These are phyloP conservation scores for Acanthococcus lagerstroemiae DNA, from an alignment of 2,888 invertebrate species.

Conservation along the genomic window DNA sequence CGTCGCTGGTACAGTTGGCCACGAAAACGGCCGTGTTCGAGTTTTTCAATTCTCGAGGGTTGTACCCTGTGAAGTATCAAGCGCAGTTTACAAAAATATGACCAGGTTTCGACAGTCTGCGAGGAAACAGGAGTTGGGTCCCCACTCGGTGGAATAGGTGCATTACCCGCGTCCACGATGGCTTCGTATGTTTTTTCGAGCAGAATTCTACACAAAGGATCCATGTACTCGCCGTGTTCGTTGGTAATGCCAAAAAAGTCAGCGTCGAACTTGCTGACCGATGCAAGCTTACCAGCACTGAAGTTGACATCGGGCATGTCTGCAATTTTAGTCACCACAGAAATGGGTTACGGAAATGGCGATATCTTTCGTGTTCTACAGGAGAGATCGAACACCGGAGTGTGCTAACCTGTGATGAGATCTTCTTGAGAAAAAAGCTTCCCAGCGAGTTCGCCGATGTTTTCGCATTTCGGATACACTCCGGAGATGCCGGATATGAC, in stretches of 20 bases:
- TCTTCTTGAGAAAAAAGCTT: constrained; percentile 43
- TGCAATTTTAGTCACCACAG: too few relatives aligned
- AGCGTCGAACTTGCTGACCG: constrained; percentile 42
- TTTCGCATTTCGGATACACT: constrained; percentile 51
- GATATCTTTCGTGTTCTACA: too few relatives aligned
- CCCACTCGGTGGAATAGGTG: too few relatives aligned
- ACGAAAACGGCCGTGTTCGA: constrained; percentile 43
- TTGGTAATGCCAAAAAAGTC: constrained; percentile 46
- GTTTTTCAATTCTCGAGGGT: constrained; percentile 43
- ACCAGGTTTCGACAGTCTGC: not conserved
- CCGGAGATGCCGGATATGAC: constrained; percentile 48
- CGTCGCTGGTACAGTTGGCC: constrained; percentile 44
- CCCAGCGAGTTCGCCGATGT: constrained; percentile 50
- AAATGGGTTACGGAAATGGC: too few relatives aligned
- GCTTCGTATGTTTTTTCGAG: constrained; percentile 45
- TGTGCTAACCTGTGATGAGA: constrained; percentile 29
- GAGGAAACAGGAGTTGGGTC: too few relatives aligned
- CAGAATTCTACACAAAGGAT: constrained; percentile 44
- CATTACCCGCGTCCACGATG: constrained; percentile 44
- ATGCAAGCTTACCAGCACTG: constrained; percentile 41
- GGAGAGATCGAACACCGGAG: too few relatives aligned
- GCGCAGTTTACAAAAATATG: not conserved
- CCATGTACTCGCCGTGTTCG: constrained; percentile 44
- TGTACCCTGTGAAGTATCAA: constrained; percentile 42
- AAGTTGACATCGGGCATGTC: constrained; percentile 38